Base-by-base conservation (phyloP, 2,888 invertebrate genomes). In the Tetheella fluctuosa region DNA sequence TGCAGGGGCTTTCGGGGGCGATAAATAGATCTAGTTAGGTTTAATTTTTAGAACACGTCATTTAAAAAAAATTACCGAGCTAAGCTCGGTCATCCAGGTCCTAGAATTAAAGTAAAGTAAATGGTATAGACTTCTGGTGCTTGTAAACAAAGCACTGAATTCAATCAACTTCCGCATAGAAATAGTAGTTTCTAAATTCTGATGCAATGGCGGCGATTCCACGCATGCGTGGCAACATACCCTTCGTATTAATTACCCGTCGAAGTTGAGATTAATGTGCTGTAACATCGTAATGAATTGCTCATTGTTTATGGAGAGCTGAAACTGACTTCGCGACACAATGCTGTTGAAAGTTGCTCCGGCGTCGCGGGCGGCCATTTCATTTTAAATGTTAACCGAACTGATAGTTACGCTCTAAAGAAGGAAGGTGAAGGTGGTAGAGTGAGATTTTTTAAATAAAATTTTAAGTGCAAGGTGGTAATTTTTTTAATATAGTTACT, bases 281-380 rank as follows among this genome's bases (percentile, higher is more conserved):
- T 48, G 52, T 55, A 48, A 34, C 37, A 52, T 34, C 37, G 48
- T 58, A 59, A 62, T 62, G 25, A 59, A 62, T 62, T 59, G 62
- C 59, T 57, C 59, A 62, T 62, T 62, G 62, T 62, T 23, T 42
- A 48, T 39, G 30, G 54, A 55, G 30, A 54, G 23, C 23, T 23
- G 54, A 48, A 58, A 58, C 53, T 30, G 23, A 58, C 25, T 23
- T 53, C 48, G 20, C 20, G 34, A 54, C 28, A 54, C 28, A 54
- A 54, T 54, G n/a, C 54, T 3, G 53, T 23, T 53, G n/a, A 8
- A 53, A 7, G 15, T 23, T 23, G 39, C n/a, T 39, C 5, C n/a
- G 39, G 39, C 39, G 39, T 34, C 34, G 39, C 10, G 10, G 28
- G 10, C 28, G 17, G 25, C 17, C 28, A n/a, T 28, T 30, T 54